phyloP scores from a whole-genome alignment of 2,888 invertebrate species.

The Agonopterix alstromeriana region DNA sequence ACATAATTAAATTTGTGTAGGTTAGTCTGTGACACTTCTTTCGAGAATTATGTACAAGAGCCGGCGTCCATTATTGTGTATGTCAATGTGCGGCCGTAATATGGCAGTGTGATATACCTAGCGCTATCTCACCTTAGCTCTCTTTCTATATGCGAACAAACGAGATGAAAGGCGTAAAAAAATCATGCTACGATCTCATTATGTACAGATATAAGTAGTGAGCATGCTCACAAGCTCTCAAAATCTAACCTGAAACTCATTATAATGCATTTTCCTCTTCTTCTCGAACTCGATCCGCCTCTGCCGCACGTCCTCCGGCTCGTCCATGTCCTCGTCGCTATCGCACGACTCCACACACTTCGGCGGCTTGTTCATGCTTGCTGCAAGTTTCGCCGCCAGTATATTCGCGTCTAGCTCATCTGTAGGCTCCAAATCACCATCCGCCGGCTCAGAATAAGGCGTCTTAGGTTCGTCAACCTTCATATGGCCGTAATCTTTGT shows the following conservation, averaged over 20 bases:
- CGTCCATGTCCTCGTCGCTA: constrained; percentile 76
- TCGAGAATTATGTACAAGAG: too few species aligned
- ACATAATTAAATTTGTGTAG: too few species aligned
- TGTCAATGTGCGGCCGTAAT: too few species aligned
- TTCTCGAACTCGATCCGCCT: constrained; percentile 90
- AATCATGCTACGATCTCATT: too few species aligned
- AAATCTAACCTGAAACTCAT: constrained; percentile 84
- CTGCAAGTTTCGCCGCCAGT: constrained; percentile 83
- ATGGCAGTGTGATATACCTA: too few species aligned
- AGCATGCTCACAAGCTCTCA: too few species aligned
- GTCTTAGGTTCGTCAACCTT: constrained; percentile 98
- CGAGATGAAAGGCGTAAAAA: too few species aligned
- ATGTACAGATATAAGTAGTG: too few species aligned
- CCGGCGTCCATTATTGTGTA: too few species aligned
- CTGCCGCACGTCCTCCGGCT: constrained; percentile 79
- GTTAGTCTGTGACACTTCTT: too few species aligned
- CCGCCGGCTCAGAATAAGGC: constrained; percentile 82
- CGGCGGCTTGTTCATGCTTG: constrained; percentile 71
- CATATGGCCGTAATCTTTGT: constrained; percentile 99
- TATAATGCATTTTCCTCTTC: constrained; percentile 97
- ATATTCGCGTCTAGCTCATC: constrained; percentile 82
- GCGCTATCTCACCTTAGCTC: too few species aligned
- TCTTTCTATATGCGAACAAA: too few species aligned
- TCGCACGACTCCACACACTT: constrained; percentile 55
- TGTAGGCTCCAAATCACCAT: constrained; percentile 75